A percentile compares a stretch with the other conserved stretches of the same genome.
Conservation (phyloP, 2,888 invertebrate species). For the Endomychus coccineus region DNA sequence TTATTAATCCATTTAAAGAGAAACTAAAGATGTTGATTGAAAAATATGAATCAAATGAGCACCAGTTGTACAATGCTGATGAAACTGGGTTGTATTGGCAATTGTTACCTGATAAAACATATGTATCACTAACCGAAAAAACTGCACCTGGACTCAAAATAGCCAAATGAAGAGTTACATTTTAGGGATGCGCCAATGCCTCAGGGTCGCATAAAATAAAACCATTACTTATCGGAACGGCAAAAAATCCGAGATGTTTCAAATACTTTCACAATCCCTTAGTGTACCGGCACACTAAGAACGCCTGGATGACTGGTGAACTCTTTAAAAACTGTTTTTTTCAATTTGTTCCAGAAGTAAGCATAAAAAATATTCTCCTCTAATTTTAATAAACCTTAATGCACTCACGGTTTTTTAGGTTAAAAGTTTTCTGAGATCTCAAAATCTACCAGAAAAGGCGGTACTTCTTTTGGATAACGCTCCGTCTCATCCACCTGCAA, state of each 20-base stretch:
- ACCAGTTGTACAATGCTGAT: constrained; percentile 21
- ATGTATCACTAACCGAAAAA: constrained; percentile 14
- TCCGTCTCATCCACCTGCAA: constrained; percentile 11
- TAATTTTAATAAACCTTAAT: too few species aligned
- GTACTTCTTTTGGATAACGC: constrained; percentile 16
- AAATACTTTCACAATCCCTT: constrained; percentile 12
- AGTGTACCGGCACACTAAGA: constrained; percentile 13
- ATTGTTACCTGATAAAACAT: constrained; percentile 20
- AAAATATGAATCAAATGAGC: too few species aligned
- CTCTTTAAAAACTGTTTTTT: constrained; percentile 16
- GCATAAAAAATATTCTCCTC: too few species aligned
- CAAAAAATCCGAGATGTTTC: constrained; percentile 15
- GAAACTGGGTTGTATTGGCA: constrained; percentile 21
- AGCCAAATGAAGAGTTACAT: constrained; percentile 18
- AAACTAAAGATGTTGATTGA: too few species aligned
- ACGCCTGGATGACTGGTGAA: constrained; percentile 16
- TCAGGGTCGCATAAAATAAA: constrained; percentile 17
- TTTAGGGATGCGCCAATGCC: constrained; percentile 18
- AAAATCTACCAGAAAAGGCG: constrained; percentile 7
- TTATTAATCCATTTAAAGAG: too few species aligned
- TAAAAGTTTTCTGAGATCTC: constrained; percentile 5
- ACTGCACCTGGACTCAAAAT: constrained; percentile 19
- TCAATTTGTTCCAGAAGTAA: constrained; percentile 9
- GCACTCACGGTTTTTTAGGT: too few species aligned
- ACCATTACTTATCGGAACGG: constrained; percentile 18